Evolutionary conservation across 2,113 vertebrate genomes (phyloP).

Genomic region (Arenaria interpres): DNA sequence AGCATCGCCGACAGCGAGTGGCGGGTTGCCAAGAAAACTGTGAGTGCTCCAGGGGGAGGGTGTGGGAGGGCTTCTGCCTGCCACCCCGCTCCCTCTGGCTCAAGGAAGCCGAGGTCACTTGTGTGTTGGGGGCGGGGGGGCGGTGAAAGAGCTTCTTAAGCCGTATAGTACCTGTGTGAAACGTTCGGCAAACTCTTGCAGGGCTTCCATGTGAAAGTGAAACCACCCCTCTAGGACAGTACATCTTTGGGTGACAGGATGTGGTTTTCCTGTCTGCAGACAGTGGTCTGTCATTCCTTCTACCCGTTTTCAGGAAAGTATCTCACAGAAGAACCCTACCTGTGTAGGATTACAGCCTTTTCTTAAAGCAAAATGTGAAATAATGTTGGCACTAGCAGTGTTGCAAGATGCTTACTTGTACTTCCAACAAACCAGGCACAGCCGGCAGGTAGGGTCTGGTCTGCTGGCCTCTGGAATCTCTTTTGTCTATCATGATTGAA

Average conservation of each 20-base stretch:
- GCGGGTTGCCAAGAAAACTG: slow-evolving; percentile 71
- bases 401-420: not conserved
- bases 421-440: not conserved
- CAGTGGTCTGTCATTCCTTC: not conserved
- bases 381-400: not conserved
- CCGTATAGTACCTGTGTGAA: rapidly evolving
- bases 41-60: slow-evolving; percentile 8
- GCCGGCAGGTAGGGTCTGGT: not conserved
- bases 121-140: not conserved
- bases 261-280: not conserved
- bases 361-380: not conserved
- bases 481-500: not conserved
- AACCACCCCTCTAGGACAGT: not conserved
- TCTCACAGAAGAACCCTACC: not conserved
- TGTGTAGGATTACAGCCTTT: not conserved
- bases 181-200: not conserved
- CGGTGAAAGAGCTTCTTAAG: too few species aligned
- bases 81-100: rapidly evolving
- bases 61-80: rapidly evolving
- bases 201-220: not conserved
- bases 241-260: not conserved
- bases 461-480: not conserved
- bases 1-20: slow-evolving; percentile 69
- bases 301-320: not conserved
- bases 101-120: not conserved